Evolutionary conservation across 2,888 invertebrate genomes (phyloP).

Genomic region (Geophilus truncorum): DNA sequence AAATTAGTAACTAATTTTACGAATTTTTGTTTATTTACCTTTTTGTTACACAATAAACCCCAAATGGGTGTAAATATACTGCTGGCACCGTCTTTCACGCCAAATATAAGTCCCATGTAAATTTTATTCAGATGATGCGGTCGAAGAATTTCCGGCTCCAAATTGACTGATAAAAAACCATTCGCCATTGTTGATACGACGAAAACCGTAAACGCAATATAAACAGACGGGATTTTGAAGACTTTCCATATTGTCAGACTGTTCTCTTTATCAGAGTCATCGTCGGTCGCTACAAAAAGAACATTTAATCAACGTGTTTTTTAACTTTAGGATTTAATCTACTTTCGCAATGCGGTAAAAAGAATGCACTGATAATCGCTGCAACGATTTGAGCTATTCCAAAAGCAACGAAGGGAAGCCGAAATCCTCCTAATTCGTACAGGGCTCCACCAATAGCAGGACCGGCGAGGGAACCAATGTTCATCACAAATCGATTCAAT

Average conservation of each 20-base stretch:
- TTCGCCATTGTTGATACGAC: constrained; percentile 42
- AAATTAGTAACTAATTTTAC: too few relatives aligned
- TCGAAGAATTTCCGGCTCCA: constrained; percentile 40
- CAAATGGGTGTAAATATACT: too few relatives aligned
- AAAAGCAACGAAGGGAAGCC: neutral
- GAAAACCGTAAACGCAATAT: constrained; percentile 42
- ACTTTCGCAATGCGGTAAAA: neutral
- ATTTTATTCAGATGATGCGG: constrained; percentile 40
- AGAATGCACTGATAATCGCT: neutral
- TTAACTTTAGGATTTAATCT: neutral
- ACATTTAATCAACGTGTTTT: too few relatives aligned
- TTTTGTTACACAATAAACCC: too few relatives aligned
- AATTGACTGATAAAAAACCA: constrained; percentile 43
- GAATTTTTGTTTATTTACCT: too few relatives aligned
- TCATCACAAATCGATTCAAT: constrained; percentile 41
- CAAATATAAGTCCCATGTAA: constrained; percentile 41
- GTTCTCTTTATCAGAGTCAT: neutral
- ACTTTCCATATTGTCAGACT: constrained; percentile 28
- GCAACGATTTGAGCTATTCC: neutral
- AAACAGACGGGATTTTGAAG: constrained; percentile 40
- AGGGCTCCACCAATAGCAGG: constrained; percentile 41
- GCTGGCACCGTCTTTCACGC: constrained; percentile 43
- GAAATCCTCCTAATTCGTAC: constrained; percentile 35
- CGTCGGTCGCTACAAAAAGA: neutral
- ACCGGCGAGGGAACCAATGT: constrained; percentile 42